Base-by-base conservation (phyloP, 2,888 invertebrate genomes). In the Drosophila rellima region DNA sequence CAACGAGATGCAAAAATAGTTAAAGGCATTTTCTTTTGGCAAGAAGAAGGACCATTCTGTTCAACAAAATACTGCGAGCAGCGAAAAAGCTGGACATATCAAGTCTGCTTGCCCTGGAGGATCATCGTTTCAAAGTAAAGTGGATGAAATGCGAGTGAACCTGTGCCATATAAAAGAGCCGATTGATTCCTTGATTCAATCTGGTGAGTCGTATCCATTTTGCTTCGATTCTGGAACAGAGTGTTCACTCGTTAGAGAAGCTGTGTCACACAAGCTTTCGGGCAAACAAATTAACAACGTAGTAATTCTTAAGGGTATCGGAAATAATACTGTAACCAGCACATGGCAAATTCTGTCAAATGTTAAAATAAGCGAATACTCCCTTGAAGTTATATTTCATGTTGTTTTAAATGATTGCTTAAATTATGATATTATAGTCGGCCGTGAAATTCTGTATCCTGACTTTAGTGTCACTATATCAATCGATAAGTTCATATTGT, bases 191-290 rank as follows among this genome's bases (percentile, higher is more conserved):
- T 15, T 60, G 42, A 39, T 42, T 13, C 39, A 23, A 31, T 48
- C 62, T 39, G 55, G 48, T 55, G 47, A 48, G 54, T 47, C 54
- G 31, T 55, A 33, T 18, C 33, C 40, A 55, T 55, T 55, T 20
- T 51, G 10, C 18, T 51, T 59, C 29, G 29, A 62, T 45, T 47
- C 45, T 20, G 31, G 59, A 29, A 18, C 59, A 3, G 45, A 37
- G 17, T 23, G 35, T 1, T 45, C 10, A 26, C 45, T 52, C 2
- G 18, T 47, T 13, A 39, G 7, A 7, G 37, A 37, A 37, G n/a
- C 47, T 37, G 45, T 23, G 45, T 31, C 42, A 15, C 42, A 51
- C 23, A n/a, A n/a, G 33, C 37, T 55, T 11, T 44, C 44, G n/a
- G 23, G 44, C 17, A 45, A 44, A 20, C 33, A 35, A 44, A 23